Base-by-base conservation (phyloP, 1,140 invertebrate genomes). In the Andricus grossulariae region DNA sequence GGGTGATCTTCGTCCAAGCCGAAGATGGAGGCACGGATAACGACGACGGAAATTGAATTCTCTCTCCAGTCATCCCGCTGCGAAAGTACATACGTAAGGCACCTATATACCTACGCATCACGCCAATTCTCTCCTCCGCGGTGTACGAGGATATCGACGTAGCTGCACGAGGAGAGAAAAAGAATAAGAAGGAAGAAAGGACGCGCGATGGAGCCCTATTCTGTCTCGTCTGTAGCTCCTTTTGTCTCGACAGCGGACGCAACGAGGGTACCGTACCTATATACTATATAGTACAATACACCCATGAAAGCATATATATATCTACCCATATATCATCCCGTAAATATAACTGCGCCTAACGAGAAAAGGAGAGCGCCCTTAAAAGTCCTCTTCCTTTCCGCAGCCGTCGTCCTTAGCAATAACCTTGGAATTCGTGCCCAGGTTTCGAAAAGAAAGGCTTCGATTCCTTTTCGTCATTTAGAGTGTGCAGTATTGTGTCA, bases 1-100 rank as follows among this genome's bases (percentile, higher is more conserved):
- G 80, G 76, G 75, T 75, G 82, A 84, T 80, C 79, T 75, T 79
- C 81, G 80, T 82, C 79, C 82, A 78, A 85, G 83, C 83, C 83
- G 82, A 89, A 89, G 88, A 90, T 90, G 86, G 85, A 85, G 83
- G 84, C 79, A 85, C 80, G 84, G 88, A 89, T 90, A 90, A 90
- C 84, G 80, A 88, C 83, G 86, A 88, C 85, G 88, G 88, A 90
- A 91, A 90, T 90, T 90, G 89, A 90, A 90, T 90, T 90, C 88
- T 89, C 88, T 86, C 86, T 87, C 84, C 84, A 88, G 89, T 89
- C 88, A 89, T 90, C 86, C 85, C 72, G 84, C 85, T 85, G 86
- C 82, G 85, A 87, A 83, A 86, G 73, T 86, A 84, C 85, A 81
- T 84, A 80, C 79, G 80, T 81, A 79, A 77, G 82, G 75, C 80